These are phyloP conservation scores for Lycaon pictus DNA, from an alignment of 2,113 vertebrate species.

Conservation along the genomic window DNA sequence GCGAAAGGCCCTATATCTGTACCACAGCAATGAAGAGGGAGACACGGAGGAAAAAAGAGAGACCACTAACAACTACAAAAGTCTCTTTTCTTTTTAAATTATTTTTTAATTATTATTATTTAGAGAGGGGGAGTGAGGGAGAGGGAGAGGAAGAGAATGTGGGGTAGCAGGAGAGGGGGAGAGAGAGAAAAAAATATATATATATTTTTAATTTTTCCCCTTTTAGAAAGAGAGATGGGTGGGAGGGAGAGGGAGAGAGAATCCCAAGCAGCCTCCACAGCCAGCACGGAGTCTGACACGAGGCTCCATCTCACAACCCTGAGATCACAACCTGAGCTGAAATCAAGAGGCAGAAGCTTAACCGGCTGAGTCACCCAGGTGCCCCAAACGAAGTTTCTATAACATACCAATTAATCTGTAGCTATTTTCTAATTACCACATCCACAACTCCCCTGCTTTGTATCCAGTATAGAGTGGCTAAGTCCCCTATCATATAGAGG, in stretches of 20 bases:
- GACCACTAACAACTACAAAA: background rate
- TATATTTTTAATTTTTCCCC: background rate
- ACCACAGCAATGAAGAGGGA: background rate
- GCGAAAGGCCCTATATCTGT: background rate
- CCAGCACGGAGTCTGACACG: background rate
- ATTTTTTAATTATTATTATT: background rate
- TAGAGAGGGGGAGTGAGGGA: background rate
- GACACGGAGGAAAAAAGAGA: background rate
- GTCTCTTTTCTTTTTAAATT: background rate
- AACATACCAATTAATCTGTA: background rate
- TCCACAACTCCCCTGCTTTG: background rate
- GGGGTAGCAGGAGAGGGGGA: background rate
- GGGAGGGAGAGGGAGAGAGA: background rate
- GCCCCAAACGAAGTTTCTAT: background rate
- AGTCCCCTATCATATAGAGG: background rate
- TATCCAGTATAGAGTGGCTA: background rate
- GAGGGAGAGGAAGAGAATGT: background rate
- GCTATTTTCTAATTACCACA: background rate
- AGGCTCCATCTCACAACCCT: background rate
- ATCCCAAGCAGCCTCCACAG: background rate
- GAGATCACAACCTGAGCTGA: background rate
- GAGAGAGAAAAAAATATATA: background rate
- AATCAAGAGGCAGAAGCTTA: background rate
- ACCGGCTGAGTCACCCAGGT: background rate
- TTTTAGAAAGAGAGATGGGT: background rate